Percentiles rank a stretch among this genome's conserved stretches.
Evolutionary conservation across 2,113 vertebrate species (phyloP).

Genomic region (Acrocephalus arundinaceus): DNA sequence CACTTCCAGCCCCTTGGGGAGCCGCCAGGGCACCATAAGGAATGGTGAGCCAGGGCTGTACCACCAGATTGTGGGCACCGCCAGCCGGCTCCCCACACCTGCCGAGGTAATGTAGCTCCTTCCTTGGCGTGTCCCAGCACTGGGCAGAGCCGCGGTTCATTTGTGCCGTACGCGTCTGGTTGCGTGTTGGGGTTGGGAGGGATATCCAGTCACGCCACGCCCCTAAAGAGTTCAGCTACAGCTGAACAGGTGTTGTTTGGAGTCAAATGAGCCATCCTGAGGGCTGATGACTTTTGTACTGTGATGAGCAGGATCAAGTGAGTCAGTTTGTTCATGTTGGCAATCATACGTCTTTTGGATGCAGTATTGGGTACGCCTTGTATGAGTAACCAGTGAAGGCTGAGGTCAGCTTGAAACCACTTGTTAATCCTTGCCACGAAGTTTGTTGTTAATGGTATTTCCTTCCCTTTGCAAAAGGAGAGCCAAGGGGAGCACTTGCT

Average conservation of each 20-base stretch:
- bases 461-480: not conserved
- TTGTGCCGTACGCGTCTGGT: rapidly evolving
- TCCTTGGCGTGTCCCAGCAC: not conserved
- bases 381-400: rapidly evolving
- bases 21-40: constrained; percentile 73
- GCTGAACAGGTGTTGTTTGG: not conserved
- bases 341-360: rapidly evolving
- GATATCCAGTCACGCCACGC: rapidly evolving
- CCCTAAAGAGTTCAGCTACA: not conserved
- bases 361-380: not conserved
- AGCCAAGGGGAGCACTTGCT: not conserved
- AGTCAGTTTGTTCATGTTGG: not conserved
- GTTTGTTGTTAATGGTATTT: not conserved
- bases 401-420: not conserved
- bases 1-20: constrained; percentile 72
- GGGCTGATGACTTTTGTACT: not conserved
- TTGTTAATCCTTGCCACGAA: not conserved
- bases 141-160: not conserved
- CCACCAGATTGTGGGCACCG: constrained; percentile 73
- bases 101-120: constrained; percentile 70
- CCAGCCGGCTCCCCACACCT: constrained; percentile 63
- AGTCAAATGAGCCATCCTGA: not conserved
- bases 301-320: not conserved
- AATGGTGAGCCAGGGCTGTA: constrained; percentile 74
- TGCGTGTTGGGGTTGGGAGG: not conserved